Evolutionary conservation across 1,140 invertebrate species (phyloP).

Genomic region (Rhagoletis zephyria): DNA sequence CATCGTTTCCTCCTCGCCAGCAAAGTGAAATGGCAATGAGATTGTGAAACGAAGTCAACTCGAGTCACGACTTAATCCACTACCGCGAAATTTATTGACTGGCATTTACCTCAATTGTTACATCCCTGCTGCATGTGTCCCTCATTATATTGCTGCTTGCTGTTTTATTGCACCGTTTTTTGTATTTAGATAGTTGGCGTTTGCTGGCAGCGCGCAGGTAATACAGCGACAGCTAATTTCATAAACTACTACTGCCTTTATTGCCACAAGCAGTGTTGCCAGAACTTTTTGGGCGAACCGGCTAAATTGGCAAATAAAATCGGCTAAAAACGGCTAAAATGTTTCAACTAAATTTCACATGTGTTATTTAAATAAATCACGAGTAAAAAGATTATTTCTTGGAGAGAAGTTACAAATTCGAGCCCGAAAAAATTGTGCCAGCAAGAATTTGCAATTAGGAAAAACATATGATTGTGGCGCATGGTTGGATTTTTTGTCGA

Average conservation of each 20-base stretch:
- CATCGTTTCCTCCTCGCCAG: background rate
- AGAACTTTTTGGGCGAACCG: no score
- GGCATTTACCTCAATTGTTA: background rate
- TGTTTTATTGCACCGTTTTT: slow-evolving; percentile 5
- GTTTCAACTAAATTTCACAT: no score
- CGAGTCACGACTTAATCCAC: slow-evolving; percentile 42
- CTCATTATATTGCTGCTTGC: background rate
- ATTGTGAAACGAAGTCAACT: background rate
- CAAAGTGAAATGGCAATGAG: slow-evolving; percentile 2
- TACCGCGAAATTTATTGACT: slow-evolving; percentile 33
- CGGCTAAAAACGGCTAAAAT: no score
- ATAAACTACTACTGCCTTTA: slow-evolving; percentile 33
- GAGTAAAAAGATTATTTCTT: no score
- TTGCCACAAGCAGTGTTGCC: background rate
- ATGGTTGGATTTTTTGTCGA: no score
- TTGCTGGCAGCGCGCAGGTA: background rate
- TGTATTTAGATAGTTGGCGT: background rate
- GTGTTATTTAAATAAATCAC: no score
- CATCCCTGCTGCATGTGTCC: background rate
- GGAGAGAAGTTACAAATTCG: no score
- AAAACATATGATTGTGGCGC: no score
- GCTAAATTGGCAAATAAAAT: no score
- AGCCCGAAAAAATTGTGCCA: no score
- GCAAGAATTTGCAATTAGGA: no score
- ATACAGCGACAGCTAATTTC: slow-evolving; percentile 29